Evolutionary conservation across 2,113 vertebrate species (phyloP).

Genomic region (Aldabrachelys gigantea): DNA sequence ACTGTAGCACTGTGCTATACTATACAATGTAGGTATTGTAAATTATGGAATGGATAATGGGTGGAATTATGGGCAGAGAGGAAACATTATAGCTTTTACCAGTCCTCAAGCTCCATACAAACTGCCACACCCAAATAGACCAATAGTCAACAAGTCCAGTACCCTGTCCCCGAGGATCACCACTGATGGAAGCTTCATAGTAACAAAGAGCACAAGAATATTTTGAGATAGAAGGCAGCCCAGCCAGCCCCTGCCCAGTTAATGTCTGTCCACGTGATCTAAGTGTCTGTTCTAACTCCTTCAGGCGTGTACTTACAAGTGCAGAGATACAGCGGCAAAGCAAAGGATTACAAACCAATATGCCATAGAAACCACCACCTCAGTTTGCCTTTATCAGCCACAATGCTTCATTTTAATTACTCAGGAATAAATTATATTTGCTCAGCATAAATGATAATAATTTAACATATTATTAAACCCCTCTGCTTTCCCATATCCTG

Average conservation of each 20-base stretch:
- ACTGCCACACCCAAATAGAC: not conserved
- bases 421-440: constrained; percentile 29
- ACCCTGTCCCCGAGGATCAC: not conserved
- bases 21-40: not conserved
- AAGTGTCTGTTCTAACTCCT: not conserved
- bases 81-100: not conserved
- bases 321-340: not conserved
- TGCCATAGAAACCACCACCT: not conserved
- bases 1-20: not conserved
- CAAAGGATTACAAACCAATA: not conserved
- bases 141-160: not conserved
- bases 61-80: not conserved
- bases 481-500: not conserved
- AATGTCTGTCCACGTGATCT: not conserved
- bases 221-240: not conserved
- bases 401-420: not conserved
- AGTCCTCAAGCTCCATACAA: not conserved
- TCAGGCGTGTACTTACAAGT: not conserved
- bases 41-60: not conserved
- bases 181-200: not conserved
- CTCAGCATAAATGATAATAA: constrained; percentile 6
- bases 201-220: not conserved
- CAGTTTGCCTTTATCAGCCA: not conserved
- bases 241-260: not conserved
- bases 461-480: constrained; percentile 20